Base-by-base conservation (phyloP, 2,888 invertebrate genomes). In the Microctonus hyperodae region DNA sequence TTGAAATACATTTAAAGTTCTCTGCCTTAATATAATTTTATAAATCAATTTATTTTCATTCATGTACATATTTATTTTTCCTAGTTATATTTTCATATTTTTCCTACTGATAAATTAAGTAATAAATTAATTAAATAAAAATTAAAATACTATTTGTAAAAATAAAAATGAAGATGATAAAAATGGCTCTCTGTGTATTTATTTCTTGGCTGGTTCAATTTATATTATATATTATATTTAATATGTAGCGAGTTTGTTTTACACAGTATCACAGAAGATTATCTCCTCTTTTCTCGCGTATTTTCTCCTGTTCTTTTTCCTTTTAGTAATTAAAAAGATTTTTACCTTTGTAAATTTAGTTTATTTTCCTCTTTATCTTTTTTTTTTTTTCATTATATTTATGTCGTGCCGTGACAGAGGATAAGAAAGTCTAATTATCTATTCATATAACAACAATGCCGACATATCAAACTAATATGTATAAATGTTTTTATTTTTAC, bases 241-340 rank as follows among this genome's bases (percentile, higher is more conserved):
- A 28, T 28, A 28, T n/a, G n/a, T 7, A 25, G 44, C 40, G n/a
- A 23, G 23, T 20, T 59, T 59, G 44, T 40, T 58, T 58, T 31
- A 58, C 40, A 59, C 28, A 3, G 59, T 59, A 59, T 59, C 59
- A 40, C 40, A 59, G 40, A 40, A 59, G 20, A 59, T 59, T 37
- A 59, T 59, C 44, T 44, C 11, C 31, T 35, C 23, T 1, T 51
- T 13, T 55, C 5, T 55, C 22, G 20, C 4, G 20, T 31, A 28
- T 13, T n/a, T 25, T 55, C 4, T 25, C 55, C 11, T n/a, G 6
- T n/a, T 33, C 11, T 31, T 33, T 11, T 11, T n/a, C 23, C 13
- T 33, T 33, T 16, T 31, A 10, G 20, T 33, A 57, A 31, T 13
- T 33, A 28, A 16, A 16, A 13, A 44, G 44, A 4, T 13, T 44